Evolutionary conservation across 2,888 invertebrate genomes (phyloP), one percentile per base, ranked within the genome.

Genomic region (Orchestes rusci): DNA sequence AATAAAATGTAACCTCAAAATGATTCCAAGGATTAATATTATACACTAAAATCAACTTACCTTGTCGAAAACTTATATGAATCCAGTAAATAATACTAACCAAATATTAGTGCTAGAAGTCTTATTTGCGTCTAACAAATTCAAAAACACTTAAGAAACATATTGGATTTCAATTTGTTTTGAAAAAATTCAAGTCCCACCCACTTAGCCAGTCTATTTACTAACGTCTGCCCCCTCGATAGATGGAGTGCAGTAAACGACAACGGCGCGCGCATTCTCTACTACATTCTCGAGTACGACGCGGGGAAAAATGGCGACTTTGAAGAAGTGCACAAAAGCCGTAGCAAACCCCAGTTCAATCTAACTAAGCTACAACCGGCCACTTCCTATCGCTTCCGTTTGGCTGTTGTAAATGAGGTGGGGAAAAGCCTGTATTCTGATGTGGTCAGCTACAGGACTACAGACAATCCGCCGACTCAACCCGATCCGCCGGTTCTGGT

Each of bases 371-470:
- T 93, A 50, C 79, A 80, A 54, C 79, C 89, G 20, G 83, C 87
- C 54, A 88, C 89, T 2, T 71, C 79, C 45, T 91, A 92, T 68
- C 77, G 78, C 49, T 89, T 92, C 70, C 80, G 92, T 39, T 68
- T 92, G 58, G 82, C 86, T 30, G 91, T 89, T 54, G 76, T 85
- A 46, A 92, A 92, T 67, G 82, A 84, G 57, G 75, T 79, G 57
- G 92, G 91, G 10, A 78, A 78, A 62, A 82, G 84, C 57, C 71
- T 74, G 10, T 85, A 81, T 72, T 84, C 84, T 39, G 79, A 80
- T 29, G 75, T 80, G 52, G 73, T 77, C 23, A 72, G 75, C 17
- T 51, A 43, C 23, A 49, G 53, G 70, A 92, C 92, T 10, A 77
- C 80, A 30, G 90, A 89, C 50, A 79, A 82, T 59, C 84, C 86